Evolutionary conservation across 2,888 invertebrate genomes (phyloP).

Genomic region (Melieria omissa): DNA sequence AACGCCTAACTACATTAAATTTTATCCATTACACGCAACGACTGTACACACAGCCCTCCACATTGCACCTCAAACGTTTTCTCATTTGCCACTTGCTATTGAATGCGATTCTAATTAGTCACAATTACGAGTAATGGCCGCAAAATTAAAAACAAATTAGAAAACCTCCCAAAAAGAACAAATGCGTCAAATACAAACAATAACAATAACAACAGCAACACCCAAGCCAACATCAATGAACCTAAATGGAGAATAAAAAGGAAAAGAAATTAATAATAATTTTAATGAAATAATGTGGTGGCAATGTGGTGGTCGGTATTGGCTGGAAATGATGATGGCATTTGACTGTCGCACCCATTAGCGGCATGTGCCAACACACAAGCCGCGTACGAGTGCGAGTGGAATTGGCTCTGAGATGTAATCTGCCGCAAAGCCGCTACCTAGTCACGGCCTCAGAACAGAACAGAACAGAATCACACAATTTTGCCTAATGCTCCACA

Average conservation of each 20-base stretch:
- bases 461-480: background rate
- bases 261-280: constrained; percentile 16
- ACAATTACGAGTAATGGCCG: constrained; percentile 11
- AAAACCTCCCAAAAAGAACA: background rate
- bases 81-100: background rate
- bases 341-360: background rate
- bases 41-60: too few relatives aligned
- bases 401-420: background rate
- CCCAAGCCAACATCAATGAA: too few relatives aligned
- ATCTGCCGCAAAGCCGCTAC: constrained; percentile 10
- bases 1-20: too few relatives aligned
- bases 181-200: background rate
- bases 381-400: background rate
- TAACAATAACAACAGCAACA: background rate
- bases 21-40: too few relatives aligned
- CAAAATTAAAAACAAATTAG: constrained; percentile 31
- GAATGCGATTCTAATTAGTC: constrained; percentile 16
- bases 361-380: constrained; percentile 11
- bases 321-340: background rate
- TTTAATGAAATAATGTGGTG: background rate
- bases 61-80: too few relatives aligned
- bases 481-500: background rate
- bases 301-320: too few relatives aligned
- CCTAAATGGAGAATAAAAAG: background rate
- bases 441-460: background rate